Evolutionary conservation across 2,888 invertebrate genomes (phyloP).

Genomic region (Pimpla rufipes): DNA sequence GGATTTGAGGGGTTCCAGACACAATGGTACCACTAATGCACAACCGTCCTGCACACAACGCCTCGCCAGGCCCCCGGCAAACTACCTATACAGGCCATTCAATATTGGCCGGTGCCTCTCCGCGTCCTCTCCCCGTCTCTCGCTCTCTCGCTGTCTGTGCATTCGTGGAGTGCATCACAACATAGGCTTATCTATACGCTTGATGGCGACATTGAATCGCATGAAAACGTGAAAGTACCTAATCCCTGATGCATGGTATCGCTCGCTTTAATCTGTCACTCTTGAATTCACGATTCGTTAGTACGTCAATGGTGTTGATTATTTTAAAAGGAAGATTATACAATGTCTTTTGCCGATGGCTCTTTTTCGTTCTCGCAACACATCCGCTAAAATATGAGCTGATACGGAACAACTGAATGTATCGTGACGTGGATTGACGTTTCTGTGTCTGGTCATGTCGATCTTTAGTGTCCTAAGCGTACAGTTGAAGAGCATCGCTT

Average conservation of each 20-base stretch:
- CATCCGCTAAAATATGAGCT: no score
- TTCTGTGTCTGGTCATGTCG: background rate
- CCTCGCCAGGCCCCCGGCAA: conserved; percentile 77
- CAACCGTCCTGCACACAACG: conserved; percentile 77
- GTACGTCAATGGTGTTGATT: no score
- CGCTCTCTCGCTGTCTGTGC: conserved; percentile 11
- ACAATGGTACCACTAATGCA: conserved; percentile 85
- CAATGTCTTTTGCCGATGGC: no score
- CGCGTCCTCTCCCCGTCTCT: conserved; percentile 32
- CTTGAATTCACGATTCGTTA: background rate
- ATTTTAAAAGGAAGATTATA: no score
- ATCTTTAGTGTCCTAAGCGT: background rate
- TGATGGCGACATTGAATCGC: conserved; percentile 75
- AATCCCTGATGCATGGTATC: background rate
- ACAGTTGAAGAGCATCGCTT: background rate
- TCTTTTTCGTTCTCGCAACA: no score
- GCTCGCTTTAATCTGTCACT: background rate
- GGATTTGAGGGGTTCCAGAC: conserved; percentile 82
- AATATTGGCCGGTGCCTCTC: conserved; percentile 80
- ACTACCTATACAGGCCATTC: conserved; percentile 82
- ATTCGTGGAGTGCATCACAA: conserved; percentile 59
- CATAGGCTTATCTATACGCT: conserved; percentile 79
- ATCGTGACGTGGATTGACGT: no score
- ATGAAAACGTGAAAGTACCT: conserved; percentile 17
- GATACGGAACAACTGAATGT: no score